Conservation (phyloP, 2,797 vertebrate species). For the Centropyge bicolor region DNA sequence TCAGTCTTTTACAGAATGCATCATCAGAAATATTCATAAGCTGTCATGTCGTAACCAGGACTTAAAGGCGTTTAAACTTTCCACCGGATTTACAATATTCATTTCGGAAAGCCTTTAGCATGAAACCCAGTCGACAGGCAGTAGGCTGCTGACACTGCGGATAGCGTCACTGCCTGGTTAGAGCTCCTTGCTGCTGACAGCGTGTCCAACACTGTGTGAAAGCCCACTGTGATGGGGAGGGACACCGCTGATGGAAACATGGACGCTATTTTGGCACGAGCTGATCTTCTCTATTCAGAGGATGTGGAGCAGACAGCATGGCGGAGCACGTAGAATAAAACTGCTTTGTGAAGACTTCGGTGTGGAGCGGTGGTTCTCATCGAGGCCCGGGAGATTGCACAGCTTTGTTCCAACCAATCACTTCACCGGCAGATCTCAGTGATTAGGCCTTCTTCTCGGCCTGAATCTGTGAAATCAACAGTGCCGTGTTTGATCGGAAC, state of each 20-base stretch:
- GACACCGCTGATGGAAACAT: conserved; percentile 61
- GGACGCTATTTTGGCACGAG: conserved; percentile 55
- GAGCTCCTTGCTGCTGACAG: conserved; percentile 64
- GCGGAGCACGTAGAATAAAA: conserved; percentile 19
- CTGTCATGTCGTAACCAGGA: conserved; percentile 15
- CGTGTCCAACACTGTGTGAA: conserved; percentile 65
- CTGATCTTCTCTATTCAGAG: conserved; percentile 44
- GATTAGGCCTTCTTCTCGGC: conserved; percentile 51
- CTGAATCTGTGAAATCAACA: conserved; percentile 55
- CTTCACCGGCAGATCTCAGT: conserved; percentile 45
- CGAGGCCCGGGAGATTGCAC: conserved; percentile 30
- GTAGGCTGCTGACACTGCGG: conserved; percentile 51
- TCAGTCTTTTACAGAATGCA: conserved; percentile 7
- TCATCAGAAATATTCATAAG: conserved; percentile 38
- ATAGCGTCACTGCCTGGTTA: conserved; percentile 48
- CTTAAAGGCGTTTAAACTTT: conserved; percentile 41
- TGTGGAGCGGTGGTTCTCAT: conserved; percentile 30
- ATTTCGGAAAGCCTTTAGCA: conserved; percentile 52
- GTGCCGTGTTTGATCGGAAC: conserved; percentile 35
- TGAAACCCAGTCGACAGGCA: conserved; percentile 68
- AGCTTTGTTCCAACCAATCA: conserved; percentile 59
- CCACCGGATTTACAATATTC: conserved; percentile 50
- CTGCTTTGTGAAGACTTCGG: conserved; percentile 42
- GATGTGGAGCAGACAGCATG: conserved; percentile 42
- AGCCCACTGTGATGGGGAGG: conserved; percentile 62